These are phyloP conservation scores for Drosophila eohydei DNA, from an alignment of 2,888 invertebrate species.

Conservation along the genomic window DNA sequence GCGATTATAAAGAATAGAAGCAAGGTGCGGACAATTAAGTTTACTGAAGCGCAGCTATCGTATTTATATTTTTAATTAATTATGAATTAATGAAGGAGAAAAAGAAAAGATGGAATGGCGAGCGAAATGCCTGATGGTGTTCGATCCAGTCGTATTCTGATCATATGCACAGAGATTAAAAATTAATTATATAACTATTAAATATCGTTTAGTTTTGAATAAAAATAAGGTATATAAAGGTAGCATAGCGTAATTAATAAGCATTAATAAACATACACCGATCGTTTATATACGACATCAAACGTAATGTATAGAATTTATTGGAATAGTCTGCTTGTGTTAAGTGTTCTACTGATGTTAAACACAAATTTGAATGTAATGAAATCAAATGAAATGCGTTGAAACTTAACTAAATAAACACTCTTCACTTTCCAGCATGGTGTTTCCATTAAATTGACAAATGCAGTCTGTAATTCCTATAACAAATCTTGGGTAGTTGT, in stretches of 20 bases:
- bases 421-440: not conserved
- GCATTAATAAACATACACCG: too few relatives aligned
- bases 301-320: too few relatives aligned
- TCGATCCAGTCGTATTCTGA: not conserved
- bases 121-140: too few relatives aligned
- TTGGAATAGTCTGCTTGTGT: not conserved
- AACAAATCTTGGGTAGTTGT: not conserved
- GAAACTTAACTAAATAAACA: not conserved
- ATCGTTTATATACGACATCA: not conserved
- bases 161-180: not conserved
- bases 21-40: too few relatives aligned
- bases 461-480: not conserved
- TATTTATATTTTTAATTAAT: not conserved
- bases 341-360: not conserved
- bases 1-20: too few relatives aligned
- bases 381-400: too few relatives aligned
- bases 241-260: too few relatives aligned
- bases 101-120: too few relatives aligned
- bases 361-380: not conserved
- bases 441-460: not conserved
- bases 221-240: not conserved
- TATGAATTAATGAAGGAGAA: too few relatives aligned
- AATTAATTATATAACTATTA: not conserved
- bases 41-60: slow-evolving; percentile 5
- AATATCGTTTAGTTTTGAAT: not conserved